phyloP scores from a whole-genome alignment of 2,888 invertebrate species.

The Ecdyonurus torrentis region DNA sequence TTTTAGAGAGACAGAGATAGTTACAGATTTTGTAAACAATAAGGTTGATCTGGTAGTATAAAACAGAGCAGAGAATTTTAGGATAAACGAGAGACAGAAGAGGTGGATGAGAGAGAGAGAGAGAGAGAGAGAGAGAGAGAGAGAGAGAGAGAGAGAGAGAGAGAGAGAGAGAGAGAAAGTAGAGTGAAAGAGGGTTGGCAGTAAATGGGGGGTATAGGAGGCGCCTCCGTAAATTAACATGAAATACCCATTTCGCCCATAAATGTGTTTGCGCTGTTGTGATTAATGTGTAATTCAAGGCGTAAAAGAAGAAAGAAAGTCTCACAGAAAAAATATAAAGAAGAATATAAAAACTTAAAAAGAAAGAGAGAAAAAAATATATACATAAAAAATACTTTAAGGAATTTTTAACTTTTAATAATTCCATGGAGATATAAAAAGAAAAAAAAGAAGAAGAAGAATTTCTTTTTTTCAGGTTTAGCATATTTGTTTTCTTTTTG shows the following conservation, averaged over 20 bases:
- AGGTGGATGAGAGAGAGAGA: not conserved
- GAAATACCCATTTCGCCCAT: conserved; percentile 17
- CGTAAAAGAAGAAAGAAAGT: not conserved
- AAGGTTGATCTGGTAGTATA: too few species aligned
- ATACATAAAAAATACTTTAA: not conserved
- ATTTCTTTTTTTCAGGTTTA: not conserved
- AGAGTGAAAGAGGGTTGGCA: not conserved
- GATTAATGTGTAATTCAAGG: conserved; percentile 6
- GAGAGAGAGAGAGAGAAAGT: not conserved
- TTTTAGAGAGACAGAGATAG: not conserved
- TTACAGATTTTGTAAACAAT: too few species aligned
- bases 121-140: not conserved
- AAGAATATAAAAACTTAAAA: not conserved
- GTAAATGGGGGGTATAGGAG: not conserved
- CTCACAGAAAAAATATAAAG: not conserved
- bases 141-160: not conserved
- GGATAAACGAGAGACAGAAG: not conserved
- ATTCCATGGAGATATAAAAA: not conserved
- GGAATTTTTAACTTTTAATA: not conserved
- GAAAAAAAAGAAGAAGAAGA: not conserved
- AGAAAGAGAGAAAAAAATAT: not conserved
- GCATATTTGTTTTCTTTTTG: too few species aligned
- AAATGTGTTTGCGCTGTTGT: conserved; percentile 16
- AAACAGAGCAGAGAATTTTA: not conserved
- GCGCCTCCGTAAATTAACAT: conserved; percentile 11